Percentiles rank a stretch among this genome's conserved stretches.
Conservation (phyloP, 2,113 vertebrate genomes). For the Takifugu bimaculatus region DNA sequence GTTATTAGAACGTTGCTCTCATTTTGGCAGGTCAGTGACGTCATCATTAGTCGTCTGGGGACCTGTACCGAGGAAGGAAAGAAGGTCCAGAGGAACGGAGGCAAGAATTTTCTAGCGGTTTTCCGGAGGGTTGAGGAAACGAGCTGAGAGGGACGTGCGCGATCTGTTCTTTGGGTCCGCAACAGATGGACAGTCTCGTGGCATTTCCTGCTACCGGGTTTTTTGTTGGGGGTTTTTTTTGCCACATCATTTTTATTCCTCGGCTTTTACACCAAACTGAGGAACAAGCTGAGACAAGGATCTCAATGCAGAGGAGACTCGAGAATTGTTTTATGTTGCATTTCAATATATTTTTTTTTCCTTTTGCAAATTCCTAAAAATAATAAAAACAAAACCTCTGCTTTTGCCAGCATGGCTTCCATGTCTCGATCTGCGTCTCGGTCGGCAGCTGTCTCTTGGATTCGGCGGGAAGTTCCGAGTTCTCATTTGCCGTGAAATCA, state of each 20-base stretch:
- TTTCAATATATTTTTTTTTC: conserved; percentile 7
- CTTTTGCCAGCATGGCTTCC: not conserved
- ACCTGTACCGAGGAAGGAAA: conserved; percentile 89
- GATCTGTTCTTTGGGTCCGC: not conserved
- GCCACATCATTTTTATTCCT: not conserved
- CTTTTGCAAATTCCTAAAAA: conserved; percentile 9
- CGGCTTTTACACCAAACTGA: not conserved
- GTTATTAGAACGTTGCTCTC: not conserved
- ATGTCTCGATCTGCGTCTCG: not conserved
- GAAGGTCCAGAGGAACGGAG: conserved; percentile 86
- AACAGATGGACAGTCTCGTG: too few species aligned
- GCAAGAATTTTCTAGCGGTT: conserved; percentile 84
- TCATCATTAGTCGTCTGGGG: conserved; percentile 78
- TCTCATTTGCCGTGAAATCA: too few species aligned
- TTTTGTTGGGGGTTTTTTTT: not conserved
- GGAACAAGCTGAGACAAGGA: not conserved
- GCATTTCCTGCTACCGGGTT: too few species aligned
- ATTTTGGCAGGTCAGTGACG: conserved; percentile 74
- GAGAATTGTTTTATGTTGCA: not conserved
- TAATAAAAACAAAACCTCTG: not conserved
- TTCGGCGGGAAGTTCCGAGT: too few species aligned
- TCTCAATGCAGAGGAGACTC: not conserved
- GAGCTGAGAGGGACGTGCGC: conserved; percentile 3
- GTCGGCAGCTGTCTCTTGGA: too few species aligned
- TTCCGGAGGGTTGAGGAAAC: conserved; percentile 78